Evolutionary conservation across 2,888 invertebrate genomes (phyloP).

Genomic region (Ophonus ardosiacus): DNA sequence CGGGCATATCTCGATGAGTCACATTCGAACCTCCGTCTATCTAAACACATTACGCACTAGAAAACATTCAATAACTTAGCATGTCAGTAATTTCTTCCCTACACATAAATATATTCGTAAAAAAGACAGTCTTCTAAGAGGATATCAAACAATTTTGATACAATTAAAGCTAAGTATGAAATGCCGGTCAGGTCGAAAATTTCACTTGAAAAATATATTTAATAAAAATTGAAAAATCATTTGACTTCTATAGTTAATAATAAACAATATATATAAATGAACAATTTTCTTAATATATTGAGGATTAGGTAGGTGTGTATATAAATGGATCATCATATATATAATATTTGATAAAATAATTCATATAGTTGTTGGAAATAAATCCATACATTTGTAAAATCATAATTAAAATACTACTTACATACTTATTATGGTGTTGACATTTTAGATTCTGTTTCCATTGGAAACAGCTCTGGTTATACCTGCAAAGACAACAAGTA

Average conservation of each 20-base stretch:
- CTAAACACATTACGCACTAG: slow-evolving; percentile 57
- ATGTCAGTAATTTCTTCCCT: slow-evolving; percentile 49
- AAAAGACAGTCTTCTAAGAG: slow-evolving; percentile 64
- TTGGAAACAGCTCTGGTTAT: slow-evolving; percentile 54
- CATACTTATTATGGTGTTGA: slow-evolving; percentile 62
- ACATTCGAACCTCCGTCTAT: slow-evolving; percentile 38
- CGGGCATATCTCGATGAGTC: not conserved
- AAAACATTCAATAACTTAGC: slow-evolving; percentile 62
- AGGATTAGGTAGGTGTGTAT: slow-evolving; percentile 49
- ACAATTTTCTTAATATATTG: slow-evolving; percentile 58
- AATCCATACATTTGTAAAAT: slow-evolving; percentile 52
- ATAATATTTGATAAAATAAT: slow-evolving; percentile 59
- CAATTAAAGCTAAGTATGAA: slow-evolving; percentile 63
- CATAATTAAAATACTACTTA: slow-evolving; percentile 62
- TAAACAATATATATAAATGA: slow-evolving; percentile 49
- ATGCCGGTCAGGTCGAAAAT: slow-evolving; percentile 35
- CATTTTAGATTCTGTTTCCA: slow-evolving; percentile 61
- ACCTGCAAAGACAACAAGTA: slow-evolving; percentile 37
- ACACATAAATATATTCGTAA: slow-evolving; percentile 63
- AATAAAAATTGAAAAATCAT: slow-evolving; percentile 26
- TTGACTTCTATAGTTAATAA: not conserved
- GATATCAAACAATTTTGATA: slow-evolving; percentile 63
- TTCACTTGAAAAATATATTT: slow-evolving; percentile 45
- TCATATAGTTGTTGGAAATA: slow-evolving; percentile 47
- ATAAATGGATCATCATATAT: slow-evolving; percentile 54